A percentile compares a stretch with the other conserved stretches of the same genome.
Conservation (phyloP, 2,113 vertebrate species). For the Malurus alboscapulatus region DNA sequence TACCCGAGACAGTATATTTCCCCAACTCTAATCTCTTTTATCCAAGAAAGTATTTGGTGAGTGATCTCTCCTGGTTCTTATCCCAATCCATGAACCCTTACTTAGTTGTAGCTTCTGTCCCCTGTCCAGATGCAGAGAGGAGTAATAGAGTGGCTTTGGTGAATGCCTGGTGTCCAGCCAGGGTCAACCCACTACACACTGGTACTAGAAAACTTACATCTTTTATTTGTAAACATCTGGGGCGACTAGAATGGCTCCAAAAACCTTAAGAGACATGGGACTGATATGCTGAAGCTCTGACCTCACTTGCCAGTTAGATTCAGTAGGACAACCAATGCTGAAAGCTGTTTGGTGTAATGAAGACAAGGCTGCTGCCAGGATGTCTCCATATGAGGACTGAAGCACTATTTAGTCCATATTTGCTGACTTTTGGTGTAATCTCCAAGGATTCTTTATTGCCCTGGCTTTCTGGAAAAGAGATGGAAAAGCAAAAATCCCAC, state of each 20-base stretch:
- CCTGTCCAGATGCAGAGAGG: not conserved
- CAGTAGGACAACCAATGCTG: not conserved
- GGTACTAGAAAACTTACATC: not conserved
- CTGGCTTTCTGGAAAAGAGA: not conserved
- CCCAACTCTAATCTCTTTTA: not conserved
- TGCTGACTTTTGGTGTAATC: not conserved
- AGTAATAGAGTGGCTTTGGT: not conserved
- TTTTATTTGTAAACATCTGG: not conserved
- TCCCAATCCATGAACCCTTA: not conserved
- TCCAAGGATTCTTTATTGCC: not conserved
- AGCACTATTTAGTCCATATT: not conserved
- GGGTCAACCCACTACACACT: not conserved
- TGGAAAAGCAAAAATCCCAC: not conserved
- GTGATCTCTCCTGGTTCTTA: not conserved
- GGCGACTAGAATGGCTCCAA: not conserved
- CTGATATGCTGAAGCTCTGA: not conserved
- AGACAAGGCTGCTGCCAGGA: not conserved
- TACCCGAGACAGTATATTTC: accelerated
- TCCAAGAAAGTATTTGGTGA: accelerated
- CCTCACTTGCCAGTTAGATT: not conserved
- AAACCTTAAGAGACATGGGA: not conserved
- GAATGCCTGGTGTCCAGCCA: not conserved
- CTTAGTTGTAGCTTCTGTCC: not conserved
- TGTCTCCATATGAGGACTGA: not conserved
- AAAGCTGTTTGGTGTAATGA: not conserved